Evolutionary conservation across 2,888 invertebrate species (phyloP).

Genomic region (Trypoxylon attenuatum): DNA sequence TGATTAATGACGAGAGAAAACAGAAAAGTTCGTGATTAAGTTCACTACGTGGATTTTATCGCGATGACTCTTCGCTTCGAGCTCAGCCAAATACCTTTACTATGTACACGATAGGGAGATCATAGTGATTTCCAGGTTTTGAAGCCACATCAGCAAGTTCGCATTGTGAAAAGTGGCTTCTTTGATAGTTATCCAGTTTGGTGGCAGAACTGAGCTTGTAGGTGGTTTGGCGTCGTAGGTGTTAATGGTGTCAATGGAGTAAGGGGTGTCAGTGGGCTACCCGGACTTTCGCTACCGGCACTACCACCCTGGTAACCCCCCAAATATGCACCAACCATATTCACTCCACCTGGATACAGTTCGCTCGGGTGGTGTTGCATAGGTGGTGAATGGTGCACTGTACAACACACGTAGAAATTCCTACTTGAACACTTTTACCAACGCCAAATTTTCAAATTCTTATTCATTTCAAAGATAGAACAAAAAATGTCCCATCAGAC

Average conservation of each 20-base stretch:
- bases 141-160: conserved; percentile 10
- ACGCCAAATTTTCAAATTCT: background rate
- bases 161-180: background rate
- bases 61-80: too few relatives aligned
- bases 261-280: conserved; percentile 66
- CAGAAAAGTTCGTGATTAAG: too few relatives aligned
- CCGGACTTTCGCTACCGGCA: conserved; percentile 67
- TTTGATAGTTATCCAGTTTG: conserved; percentile 57
- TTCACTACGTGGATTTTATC: too few relatives aligned
- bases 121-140: background rate
- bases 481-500: too few relatives aligned
- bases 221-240: conserved; percentile 66
- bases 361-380: conserved; percentile 66
- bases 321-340: conserved; percentile 64
- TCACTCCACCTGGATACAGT: conserved; percentile 60
- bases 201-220: conserved; percentile 67
- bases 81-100: too few relatives aligned
- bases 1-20: too few relatives aligned
- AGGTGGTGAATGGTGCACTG: conserved; percentile 68
- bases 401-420: conserved; percentile 3
- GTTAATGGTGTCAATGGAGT: conserved; percentile 67
- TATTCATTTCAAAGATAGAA: background rate
- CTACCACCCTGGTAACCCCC: conserved; percentile 66
- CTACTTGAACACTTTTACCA: background rate
- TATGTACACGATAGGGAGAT: background rate